Base-by-base conservation (phyloP, 2,888 invertebrate species). In the Dastarcus helophoroides region DNA sequence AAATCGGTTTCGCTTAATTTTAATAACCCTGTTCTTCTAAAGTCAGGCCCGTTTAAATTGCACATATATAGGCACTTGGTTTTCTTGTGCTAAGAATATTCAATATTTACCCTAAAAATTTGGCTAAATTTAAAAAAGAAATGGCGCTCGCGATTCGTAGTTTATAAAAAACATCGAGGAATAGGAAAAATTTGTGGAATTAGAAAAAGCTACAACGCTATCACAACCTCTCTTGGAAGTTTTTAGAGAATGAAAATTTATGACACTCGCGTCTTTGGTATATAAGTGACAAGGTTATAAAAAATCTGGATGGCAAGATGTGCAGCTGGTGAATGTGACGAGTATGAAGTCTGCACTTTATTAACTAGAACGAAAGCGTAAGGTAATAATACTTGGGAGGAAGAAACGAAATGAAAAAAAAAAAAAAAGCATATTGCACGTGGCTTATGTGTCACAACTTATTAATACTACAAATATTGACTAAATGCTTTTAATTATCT, bases 141-240 rank as follows among this genome's bases (percentile, higher is more conserved):
- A n/a, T 6, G 19, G 19, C 7, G 19, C n/a, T n/a, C n/a, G n/a
- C n/a, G n/a, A n/a, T 9, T 3, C 5, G 3, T 22, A 22, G 5
- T 22, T 22, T 10, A 22, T 4, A 9, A 10, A 22, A 22, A 22
- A 22, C 12, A 23, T 12, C 14, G 14, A 26, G 15, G 10, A 14
- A 26, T 9, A 14, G 26, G 26, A 14, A 26, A 26, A 14, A 15
- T 6, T 26, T 26, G 4, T n/a, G 13, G 6, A 14, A 30, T 26
- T 22, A 11, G 14, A 30, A 7, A 42, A 53, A 52, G 45, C 41
- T 42, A 47, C 43, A 50, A 40, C 50, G 50, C 54, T 60, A 62
- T 62, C 62, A 62, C 62, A 62, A 61, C 60, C 61, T 53, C 49
- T 51, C 55, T 52, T 60, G 61, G 60, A 62, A 61, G 60, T 60